Conservation (phyloP, 2,113 vertebrate species). For the Phalacrocorax brasilianus region DNA sequence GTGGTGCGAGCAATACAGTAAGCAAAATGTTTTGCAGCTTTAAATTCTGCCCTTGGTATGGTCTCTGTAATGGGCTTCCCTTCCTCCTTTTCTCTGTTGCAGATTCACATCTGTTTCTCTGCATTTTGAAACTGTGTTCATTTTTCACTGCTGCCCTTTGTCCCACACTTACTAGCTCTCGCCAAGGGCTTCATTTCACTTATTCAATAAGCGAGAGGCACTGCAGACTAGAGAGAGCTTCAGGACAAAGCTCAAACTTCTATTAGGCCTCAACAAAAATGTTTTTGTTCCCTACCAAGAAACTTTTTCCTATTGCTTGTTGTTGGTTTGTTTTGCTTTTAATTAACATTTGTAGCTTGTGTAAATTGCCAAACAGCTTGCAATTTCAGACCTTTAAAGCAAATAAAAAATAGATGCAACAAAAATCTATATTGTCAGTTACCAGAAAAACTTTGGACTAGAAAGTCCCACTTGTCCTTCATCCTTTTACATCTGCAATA, state of each 20-base stretch:
- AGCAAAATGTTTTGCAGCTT: background rate
- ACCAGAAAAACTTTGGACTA: background rate
- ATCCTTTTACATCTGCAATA: fast-evolving
- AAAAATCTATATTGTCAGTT: background rate
- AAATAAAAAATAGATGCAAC: background rate
- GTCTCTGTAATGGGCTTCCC: conserved; percentile 4
- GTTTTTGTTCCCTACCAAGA: conserved; percentile 41
- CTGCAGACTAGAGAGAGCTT: conserved; percentile 59
- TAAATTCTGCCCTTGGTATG: background rate
- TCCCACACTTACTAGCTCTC: conserved; percentile 47
- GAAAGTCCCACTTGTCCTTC: background rate
- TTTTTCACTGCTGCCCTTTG: conserved; percentile 73
- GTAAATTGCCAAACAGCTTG: background rate
- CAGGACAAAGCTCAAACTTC: conserved; percentile 62
- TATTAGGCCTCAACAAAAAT: conserved; percentile 47
- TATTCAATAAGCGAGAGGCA: conserved; percentile 70
- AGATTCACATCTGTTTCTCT: conserved; percentile 74
- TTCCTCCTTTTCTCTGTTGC: conserved; percentile 21
- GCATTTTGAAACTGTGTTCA: conserved; percentile 65
- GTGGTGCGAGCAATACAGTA: background rate
- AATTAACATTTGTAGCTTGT: background rate
- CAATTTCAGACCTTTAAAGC: background rate
- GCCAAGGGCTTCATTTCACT: conserved; percentile 70
- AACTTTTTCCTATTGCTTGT: background rate
- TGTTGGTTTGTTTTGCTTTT: background rate